Conservation (phyloP, 1,140 invertebrate species). For the Drosophila obscura region DNA sequence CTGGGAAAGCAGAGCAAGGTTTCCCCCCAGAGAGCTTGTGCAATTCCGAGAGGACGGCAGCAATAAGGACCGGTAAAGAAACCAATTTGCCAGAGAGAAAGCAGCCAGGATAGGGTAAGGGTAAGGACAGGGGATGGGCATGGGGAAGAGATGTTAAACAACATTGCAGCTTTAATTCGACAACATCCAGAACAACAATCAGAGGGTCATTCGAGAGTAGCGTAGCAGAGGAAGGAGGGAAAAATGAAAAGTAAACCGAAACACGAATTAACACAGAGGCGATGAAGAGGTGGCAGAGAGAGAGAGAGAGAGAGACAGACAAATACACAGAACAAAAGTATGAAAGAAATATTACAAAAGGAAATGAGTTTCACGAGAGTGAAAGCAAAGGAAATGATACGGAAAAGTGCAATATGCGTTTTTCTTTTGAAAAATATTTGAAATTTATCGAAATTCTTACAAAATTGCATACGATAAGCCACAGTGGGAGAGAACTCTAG, state of each 20-base stretch:
- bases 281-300: not conserved
- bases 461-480: too few species aligned
- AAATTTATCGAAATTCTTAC: too few species aligned
- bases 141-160: slow-evolving; percentile 48
- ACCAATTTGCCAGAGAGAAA: slow-evolving; percentile 66
- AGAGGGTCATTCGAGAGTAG: slow-evolving; percentile 48
- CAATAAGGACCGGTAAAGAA: slow-evolving; percentile 68
- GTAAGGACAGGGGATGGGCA: too few species aligned
- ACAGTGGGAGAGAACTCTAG: too few species aligned
- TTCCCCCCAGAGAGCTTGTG: too few species aligned
- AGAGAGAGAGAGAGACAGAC: slow-evolving; percentile 1
- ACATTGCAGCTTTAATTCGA: slow-evolving; percentile 52
- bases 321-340: slow-evolving; percentile 5
- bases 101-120: slow-evolving; percentile 6
- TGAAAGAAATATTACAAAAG: slow-evolving; percentile 18
- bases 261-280: slow-evolving; percentile 30
- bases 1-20: not conserved
- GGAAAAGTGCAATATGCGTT: too few species aligned
- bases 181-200: slow-evolving; percentile 41
- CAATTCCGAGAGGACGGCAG: slow-evolving; percentile 3
- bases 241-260: slow-evolving; percentile 37
- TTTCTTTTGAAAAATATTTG: too few species aligned
- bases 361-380: slow-evolving; percentile 19
- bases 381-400: not conserved
- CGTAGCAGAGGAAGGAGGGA: slow-evolving; percentile 7